Evolutionary conservation across 2,888 invertebrate genomes (phyloP).

Genomic region (Geophilus truncorum): DNA sequence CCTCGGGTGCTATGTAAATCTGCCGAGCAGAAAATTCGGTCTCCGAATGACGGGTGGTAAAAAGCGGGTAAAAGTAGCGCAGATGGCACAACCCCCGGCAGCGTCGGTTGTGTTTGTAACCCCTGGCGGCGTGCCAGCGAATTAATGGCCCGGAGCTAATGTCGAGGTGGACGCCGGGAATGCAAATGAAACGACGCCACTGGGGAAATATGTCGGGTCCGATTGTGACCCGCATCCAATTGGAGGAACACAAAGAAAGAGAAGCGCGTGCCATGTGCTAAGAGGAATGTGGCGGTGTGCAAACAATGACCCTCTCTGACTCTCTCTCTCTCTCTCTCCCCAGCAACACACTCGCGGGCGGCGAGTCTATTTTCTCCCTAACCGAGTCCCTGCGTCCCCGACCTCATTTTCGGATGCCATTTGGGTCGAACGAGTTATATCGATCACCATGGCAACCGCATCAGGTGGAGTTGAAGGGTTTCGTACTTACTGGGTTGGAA

Average conservation of each 20-base stretch:
- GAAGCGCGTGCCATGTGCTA: neutral
- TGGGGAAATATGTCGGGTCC: neutral
- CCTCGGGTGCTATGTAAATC: neutral
- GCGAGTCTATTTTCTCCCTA: neutral
- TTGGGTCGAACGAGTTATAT: constrained; percentile 3
- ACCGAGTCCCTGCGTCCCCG: neutral
- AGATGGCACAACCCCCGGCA: neutral
- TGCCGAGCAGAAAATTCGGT: neutral
- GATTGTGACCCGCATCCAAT: neutral
- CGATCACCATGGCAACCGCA: neutral
- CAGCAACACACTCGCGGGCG: neutral
- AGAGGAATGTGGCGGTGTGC: neutral
- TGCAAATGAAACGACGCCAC: constrained; percentile 5
- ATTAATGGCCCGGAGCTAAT: constrained; percentile 10
- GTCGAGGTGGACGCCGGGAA: constrained; percentile 10
- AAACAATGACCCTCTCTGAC: neutral
- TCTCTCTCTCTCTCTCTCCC: too few relatives aligned
- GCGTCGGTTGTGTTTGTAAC: neutral
- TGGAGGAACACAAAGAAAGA: neutral
- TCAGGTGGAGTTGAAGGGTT: constrained; percentile 10
- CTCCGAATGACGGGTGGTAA: neutral
- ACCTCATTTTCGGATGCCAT: neutral
- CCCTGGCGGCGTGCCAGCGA: neutral
- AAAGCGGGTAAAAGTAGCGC: neutral
- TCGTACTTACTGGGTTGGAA: constrained; percentile 35